These are phyloP conservation scores for Cettia cetti DNA, from an alignment of 2,113 vertebrate genomes.

Conservation along the genomic window DNA sequence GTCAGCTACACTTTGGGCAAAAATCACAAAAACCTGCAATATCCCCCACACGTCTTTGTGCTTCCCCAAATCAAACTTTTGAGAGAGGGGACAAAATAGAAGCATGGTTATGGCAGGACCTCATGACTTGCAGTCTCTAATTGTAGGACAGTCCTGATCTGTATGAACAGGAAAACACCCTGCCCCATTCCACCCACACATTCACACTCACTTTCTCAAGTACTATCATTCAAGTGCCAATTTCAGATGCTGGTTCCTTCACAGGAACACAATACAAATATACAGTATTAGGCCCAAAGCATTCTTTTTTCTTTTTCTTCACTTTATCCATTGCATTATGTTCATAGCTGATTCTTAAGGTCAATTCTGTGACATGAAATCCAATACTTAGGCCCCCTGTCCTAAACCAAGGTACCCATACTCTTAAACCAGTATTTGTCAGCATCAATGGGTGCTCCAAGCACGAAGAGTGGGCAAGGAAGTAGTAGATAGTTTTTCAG, in stretches of 20 bases:
- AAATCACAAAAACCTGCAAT: conserved; percentile 57
- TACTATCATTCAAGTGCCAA: conserved; percentile 50
- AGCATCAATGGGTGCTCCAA: not conserved
- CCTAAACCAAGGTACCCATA: not conserved
- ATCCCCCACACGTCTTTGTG: not conserved
- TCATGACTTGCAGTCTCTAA: conserved; percentile 57
- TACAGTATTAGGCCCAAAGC: not conserved
- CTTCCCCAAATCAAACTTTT: conserved; percentile 44
- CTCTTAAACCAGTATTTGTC: not conserved
- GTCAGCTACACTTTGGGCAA: conserved; percentile 37
- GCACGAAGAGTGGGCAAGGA: not conserved
- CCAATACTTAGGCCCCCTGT: not conserved
- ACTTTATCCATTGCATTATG: not conserved
- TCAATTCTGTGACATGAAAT: not conserved
- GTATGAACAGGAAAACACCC: not conserved
- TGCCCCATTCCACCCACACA: rapidly evolving
- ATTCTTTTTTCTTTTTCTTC: not conserved
- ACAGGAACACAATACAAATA: conserved; percentile 19
- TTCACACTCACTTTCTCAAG: not conserved
- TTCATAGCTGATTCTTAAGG: not conserved
- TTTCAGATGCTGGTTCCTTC: conserved; percentile 17
- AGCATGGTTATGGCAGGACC: conserved; percentile 38
- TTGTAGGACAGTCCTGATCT: conserved; percentile 48
- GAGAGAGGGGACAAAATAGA: not conserved
- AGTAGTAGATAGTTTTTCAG: not conserved